Evolutionary conservation across 2,797 vertebrate species (phyloP), one percentile per base, ranked within the genome.

Genomic region (Smutsia gigantea): DNA sequence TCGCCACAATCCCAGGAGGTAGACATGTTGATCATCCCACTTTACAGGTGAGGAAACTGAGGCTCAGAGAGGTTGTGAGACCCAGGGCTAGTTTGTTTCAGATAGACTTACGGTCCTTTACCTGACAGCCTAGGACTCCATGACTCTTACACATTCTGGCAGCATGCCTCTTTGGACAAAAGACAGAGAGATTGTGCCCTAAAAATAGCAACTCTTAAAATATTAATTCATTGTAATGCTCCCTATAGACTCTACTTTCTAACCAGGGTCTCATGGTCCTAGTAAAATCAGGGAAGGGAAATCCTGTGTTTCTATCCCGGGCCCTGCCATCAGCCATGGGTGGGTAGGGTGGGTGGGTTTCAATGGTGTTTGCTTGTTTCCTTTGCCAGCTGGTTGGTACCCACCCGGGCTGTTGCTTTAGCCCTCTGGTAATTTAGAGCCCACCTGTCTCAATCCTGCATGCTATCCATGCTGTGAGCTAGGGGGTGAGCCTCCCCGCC

Each of bases 121-220:
- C 13, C 5, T 11, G 55, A 7, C 5, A 39, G 57, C 3, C 68
- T 11, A 23, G 21, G 42, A 15, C 29, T 4, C 3, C 68, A 6
- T 31, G 72, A 90, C 31, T n/a, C 49, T 84, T 23, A 71, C 8
- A 29, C 6, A 7, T 69, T 37, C 63, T 66, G 87, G 68, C 82
- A 83, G 53, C 7, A 0, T 29, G 63, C 10, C 27, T 79, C 27
- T 4, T 18, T 23, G 27, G 64, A 49, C 3, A n/a, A 68, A 29
- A 77, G 23, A 7, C 27, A 82, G 91, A 69, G 78, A 85, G 63
- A 27, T 4, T n/a, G 13, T 51, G 25, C 53, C 63, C 79, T 94
- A 64, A 94, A 96, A 94, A 93, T 84, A 95, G 86, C 86, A 89
- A 23, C 31, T 25, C 72, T 77, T 84, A 29, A 59, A 86, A 71